Evolutionary conservation across 2,888 invertebrate genomes (phyloP).

Genomic region (Eueremaeus valkanovi): DNA sequence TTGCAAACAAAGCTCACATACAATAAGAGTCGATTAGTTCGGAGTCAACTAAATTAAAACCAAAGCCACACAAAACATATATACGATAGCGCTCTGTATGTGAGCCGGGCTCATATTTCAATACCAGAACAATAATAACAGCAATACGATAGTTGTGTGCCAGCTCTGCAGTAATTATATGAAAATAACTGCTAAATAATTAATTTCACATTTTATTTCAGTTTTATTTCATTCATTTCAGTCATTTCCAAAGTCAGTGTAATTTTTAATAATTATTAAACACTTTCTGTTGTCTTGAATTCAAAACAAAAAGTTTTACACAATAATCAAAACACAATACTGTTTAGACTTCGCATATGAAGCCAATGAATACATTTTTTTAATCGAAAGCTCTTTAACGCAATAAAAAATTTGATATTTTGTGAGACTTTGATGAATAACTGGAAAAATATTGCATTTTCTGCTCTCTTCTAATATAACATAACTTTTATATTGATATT

Average conservation of each 20-base stretch:
- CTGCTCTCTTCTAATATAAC: background rate
- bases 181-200: conserved; percentile 10
- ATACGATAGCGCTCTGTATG: no score
- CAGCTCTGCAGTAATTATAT: background rate
- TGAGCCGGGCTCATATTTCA: no score
- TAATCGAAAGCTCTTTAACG: background rate
- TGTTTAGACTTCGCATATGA: background rate
- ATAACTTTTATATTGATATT: conserved; percentile 16
- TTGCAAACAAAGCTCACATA: conserved; percentile 18
- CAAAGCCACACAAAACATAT: background rate
- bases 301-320: background rate
- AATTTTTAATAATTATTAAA: background rate
- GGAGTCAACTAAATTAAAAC: conserved; percentile 5
- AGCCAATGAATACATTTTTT: background rate
- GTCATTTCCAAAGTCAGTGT: background rate
- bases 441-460: conserved; percentile 27
- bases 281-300: background rate
- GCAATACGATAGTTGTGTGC: background rate
- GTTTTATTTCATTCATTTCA: no score
- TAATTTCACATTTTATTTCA: conserved; percentile 31
- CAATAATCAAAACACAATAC: background rate
- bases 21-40: conserved; percentile 21
- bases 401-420: conserved; percentile 13
- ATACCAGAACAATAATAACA: background rate
- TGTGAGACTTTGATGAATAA: conserved; percentile 27